These are phyloP conservation scores for Zaprionus bogoriensis DNA, from an alignment of 2,888 invertebrate species.

Conservation along the genomic window DNA sequence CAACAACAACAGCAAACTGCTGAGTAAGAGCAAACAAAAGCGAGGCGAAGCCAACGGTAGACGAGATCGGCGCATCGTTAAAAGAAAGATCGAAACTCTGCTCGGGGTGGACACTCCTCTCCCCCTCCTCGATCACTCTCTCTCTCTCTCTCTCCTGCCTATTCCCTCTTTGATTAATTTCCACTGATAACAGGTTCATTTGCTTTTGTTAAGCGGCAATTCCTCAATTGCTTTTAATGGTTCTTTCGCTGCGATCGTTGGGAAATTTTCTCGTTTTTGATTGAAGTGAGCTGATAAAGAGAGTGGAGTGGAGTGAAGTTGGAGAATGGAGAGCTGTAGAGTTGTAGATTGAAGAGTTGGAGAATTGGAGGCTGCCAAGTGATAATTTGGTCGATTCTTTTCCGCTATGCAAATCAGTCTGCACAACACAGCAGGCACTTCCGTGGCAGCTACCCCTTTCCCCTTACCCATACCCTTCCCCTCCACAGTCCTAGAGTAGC, in stretches of 20 bases:
- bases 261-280: constrained; percentile 37
- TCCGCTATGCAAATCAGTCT: constrained; percentile 63
- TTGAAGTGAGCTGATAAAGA: constrained; percentile 62
- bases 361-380: constrained; percentile 14
- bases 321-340: not conserved
- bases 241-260: not conserved
- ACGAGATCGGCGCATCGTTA: constrained; percentile 22
- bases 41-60: constrained; percentile 27
- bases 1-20: constrained; percentile 60
- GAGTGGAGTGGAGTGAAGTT: not conserved
- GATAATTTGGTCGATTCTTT: constrained; percentile 45
- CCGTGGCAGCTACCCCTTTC: constrained; percentile 23
- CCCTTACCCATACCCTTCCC: not conserved
- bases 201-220: constrained; percentile 73
- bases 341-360: not conserved
- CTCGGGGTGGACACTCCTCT: too few species aligned
- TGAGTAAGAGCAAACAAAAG: constrained; percentile 72
- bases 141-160: not conserved
- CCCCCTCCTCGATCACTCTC: not conserved
- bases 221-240: constrained; percentile 63
- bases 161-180: constrained; percentile 69
- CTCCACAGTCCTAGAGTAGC: not conserved
- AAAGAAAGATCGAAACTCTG: not conserved
- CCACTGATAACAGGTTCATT: constrained; percentile 78
- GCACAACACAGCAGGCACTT: constrained; percentile 40